phyloP scores from a whole-genome alignment of 1,140 invertebrate species.

The Heliconius himera region DNA sequence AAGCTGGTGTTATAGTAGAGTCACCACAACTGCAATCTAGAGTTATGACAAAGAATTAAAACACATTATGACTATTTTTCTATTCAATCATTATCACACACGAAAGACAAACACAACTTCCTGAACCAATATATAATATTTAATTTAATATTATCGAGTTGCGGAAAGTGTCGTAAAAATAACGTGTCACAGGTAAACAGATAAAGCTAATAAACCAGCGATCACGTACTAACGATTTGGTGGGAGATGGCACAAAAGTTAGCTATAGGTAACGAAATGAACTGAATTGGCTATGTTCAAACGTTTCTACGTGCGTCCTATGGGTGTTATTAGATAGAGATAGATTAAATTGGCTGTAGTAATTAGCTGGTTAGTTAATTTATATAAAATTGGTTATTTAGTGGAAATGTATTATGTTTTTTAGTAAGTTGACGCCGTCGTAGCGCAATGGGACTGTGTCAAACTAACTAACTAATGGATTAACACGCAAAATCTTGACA shows the following conservation, averaged over 20 bases:
- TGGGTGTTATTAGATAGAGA: slow-evolving; percentile 14
- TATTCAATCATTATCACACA: too few relatives aligned
- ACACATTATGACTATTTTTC: too few relatives aligned
- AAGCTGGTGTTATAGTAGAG: too few relatives aligned
- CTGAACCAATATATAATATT: not conserved
- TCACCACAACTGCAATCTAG: too few relatives aligned
- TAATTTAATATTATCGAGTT: slow-evolving; percentile 20
- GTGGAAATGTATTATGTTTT: not conserved
- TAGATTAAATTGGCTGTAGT: not conserved
- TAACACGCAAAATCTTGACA: too few relatives aligned
- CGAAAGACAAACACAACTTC: too few relatives aligned
- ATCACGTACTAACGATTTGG: slow-evolving; percentile 51
- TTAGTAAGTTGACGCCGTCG: too few relatives aligned
- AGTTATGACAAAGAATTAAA: too few relatives aligned
- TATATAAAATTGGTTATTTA: not conserved
- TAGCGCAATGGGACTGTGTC: too few relatives aligned
- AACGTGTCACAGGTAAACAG: slow-evolving; percentile 35
- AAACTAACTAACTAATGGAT: too few relatives aligned
- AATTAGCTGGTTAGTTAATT: not conserved
- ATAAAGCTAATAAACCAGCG: slow-evolving; percentile 45
- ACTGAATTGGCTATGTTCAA: slow-evolving; percentile 47
- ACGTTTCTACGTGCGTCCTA: slow-evolving; percentile 41
- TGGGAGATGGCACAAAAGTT: slow-evolving; percentile 47
- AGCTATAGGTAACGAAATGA: slow-evolving; percentile 39
- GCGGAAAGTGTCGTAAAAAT: slow-evolving; percentile 30